Base-by-base conservation (phyloP, 1,140 invertebrate genomes). In the Ericerus pela region DNA sequence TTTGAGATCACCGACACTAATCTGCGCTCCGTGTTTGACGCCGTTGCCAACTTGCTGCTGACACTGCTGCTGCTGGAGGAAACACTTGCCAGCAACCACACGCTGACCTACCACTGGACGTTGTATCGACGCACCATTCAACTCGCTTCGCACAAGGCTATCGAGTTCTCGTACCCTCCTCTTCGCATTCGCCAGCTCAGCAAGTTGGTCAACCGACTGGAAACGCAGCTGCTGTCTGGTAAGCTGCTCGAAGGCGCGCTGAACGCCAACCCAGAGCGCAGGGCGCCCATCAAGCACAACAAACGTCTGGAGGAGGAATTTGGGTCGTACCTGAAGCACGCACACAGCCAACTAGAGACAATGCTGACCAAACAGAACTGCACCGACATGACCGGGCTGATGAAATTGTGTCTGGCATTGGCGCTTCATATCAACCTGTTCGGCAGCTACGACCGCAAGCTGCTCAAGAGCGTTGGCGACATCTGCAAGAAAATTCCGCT, bases 241-340 rank as follows among this genome's bases (percentile, higher is more conserved):
- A 47, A 47, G 16, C 3, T 47, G 2, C 26, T 47, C 41, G 10
- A 47, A 24, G 26, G 20, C 18, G 14, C 26, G 2, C 4, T 47
- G 20, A 47, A 47, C 26, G 16, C 10, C 11, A 47, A 47, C 14
- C 26, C 26, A 18, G 41, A 47, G 10, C 3, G 26, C 22, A 47
- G 26, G 41, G 41, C 26, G 26, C 41, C 41, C 3, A 24, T 47
- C 16, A 47, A 47, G 20, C 22, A 12, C 11, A 47, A 47, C 18
- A 47, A 47, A 47, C 41, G 41, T 47, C 41, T 47, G 20, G 41
- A 47, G 20, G 41, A 47, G 14, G 41, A 47, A 22, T 47, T 24
- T 10, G 3, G 22, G 20, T 24, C 8, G 20, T 47, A 47, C 20
- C 16, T 47, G 41, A 47, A 47, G 20, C 22, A 8, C 14, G 8